phyloP scores from a whole-genome alignment of 2,888 invertebrate genomes.

The Ophion costatus region DNA sequence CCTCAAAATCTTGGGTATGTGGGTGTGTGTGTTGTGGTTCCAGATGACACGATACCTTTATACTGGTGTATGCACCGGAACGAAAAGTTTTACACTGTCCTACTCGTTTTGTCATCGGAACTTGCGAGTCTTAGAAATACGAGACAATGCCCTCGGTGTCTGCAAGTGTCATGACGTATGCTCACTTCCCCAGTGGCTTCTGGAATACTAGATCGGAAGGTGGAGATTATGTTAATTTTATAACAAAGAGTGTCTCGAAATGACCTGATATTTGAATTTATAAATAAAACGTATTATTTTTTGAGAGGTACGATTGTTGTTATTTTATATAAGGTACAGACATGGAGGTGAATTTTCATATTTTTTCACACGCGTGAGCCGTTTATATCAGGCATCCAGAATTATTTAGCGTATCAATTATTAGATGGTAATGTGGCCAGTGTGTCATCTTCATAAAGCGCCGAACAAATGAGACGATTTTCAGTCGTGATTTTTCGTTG shows the following conservation, averaged over 20 bases:
- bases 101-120: constrained; percentile 24
- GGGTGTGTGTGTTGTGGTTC: neutral
- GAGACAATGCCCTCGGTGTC: constrained; percentile 31
- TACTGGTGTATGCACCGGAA: constrained; percentile 57
- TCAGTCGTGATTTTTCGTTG: no score
- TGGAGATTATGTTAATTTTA: neutral
- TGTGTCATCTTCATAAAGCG: no score
- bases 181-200: neutral
- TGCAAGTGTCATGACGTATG: neutral
- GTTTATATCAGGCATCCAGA: no score
- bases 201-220: neutral
- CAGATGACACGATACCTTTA: constrained; percentile 47
- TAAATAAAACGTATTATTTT: no score
- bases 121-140: constrained; percentile 33
- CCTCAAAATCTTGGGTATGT: neutral
- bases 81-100: constrained; percentile 27
- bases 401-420: no score
- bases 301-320: no score
- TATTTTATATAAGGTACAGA: no score
- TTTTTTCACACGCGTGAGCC: no score
- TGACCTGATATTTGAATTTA: no score
- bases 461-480: no score
- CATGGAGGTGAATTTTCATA: no score
- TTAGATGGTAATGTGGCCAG: no score
- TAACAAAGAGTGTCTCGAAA: neutral